Percentiles rank a stretch among this genome's conserved stretches.
Conservation (phyloP, 2,113 vertebrate genomes). For the Danio rerio region GRCz12tu NC_133195.1:1880501-1881000, state of each 20-base stretch:
- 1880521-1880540: too few species aligned
- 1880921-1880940: conserved; percentile 37
- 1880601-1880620: too few species aligned
- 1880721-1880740: background rate
- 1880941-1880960: conserved; percentile 44
- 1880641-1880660: too few species aligned
- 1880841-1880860: background rate
- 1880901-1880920: conserved; percentile 49
- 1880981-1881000: background rate
- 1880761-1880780: background rate
- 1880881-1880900: conserved; percentile 57
- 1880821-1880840: conserved; percentile 41
- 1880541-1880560: too few species aligned
- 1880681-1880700: conserved; percentile 26
- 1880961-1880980: background rate
- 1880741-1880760: background rate
- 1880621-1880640: too few species aligned
- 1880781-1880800: conserved; percentile 34
- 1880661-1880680: background rate
- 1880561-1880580: too few species aligned
- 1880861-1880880: conserved; percentile 56
- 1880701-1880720: conserved; percentile 36
- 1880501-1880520: too few species aligned
- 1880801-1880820: conserved; percentile 71
- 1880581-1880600: too few species aligned